These are phyloP conservation scores for Clarias gariepinus DNA, from an alignment of 2,113 vertebrate genomes.

Conservation along the genomic window DNA sequence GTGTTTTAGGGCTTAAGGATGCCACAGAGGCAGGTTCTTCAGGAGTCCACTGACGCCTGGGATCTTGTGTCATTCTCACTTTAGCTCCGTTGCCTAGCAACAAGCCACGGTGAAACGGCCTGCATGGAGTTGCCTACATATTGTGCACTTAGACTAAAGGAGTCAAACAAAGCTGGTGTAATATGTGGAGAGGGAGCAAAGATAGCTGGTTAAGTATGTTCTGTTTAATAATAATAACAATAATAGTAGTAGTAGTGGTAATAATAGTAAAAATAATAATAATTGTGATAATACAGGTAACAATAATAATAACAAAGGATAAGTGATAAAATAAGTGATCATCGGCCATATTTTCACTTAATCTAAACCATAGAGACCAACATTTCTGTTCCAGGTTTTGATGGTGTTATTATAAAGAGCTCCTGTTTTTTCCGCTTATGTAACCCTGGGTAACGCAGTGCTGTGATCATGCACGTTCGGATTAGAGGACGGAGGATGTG, in stretches of 20 bases:
- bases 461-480: background rate
- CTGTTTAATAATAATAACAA: background rate
- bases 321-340: background rate
- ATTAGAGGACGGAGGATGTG: background rate
- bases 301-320: background rate
- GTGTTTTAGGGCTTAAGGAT: slow-evolving; percentile 20
- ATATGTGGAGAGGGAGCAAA: slow-evolving; percentile 4
- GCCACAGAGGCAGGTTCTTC: slow-evolving; percentile 9
- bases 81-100: slow-evolving; percentile 53
- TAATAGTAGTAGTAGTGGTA: background rate
- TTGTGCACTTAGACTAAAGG: background rate
- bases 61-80: slow-evolving; percentile 46
- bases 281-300: background rate
- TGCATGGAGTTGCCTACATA: slow-evolving; percentile 20
- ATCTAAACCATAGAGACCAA: background rate
- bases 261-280: background rate
- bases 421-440: slow-evolving; percentile 41
- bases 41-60: slow-evolving; percentile 23
- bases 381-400: slow-evolving; percentile 6
- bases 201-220: background rate
- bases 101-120: slow-evolving; percentile 30
- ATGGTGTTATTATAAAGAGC: background rate
- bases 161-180: background rate
- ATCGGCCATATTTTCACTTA: too few species aligned
- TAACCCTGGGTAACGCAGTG: slow-evolving; percentile 26